Percentiles rank a stretch among this genome's conserved stretches.
These are phyloP conservation scores for Heterodera filipjevi DNA, from an alignment of 2,888 invertebrate species.

Conservation along the genomic window DNA sequence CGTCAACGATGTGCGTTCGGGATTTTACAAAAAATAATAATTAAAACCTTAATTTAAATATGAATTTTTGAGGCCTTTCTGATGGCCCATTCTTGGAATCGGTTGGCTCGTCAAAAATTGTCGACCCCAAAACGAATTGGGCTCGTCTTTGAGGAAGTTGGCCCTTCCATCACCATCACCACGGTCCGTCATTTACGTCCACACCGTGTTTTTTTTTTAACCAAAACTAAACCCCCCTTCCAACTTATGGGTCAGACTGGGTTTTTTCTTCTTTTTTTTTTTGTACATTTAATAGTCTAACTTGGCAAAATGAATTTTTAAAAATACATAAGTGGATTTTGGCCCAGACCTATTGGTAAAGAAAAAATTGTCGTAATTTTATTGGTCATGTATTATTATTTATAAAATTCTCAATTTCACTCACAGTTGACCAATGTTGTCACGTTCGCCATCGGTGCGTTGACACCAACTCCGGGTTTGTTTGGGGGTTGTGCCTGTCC, in stretches of 20 bases:
- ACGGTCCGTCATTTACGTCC: no score
- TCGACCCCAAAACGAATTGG: slow-evolving; percentile 38
- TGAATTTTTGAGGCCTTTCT: slow-evolving; percentile 59
- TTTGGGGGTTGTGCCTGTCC: not conserved
- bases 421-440: slow-evolving; percentile 57
- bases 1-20: slow-evolving; percentile 25
- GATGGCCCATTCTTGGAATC: slow-evolving; percentile 56
- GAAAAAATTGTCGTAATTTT: no score
- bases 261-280: no score
- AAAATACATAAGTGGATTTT: no score
- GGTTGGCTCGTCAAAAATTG: slow-evolving; percentile 34
- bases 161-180: slow-evolving; percentile 65
- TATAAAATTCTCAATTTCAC: not conserved
- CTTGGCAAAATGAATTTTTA: no score
- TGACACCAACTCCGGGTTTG: slow-evolving; percentile 58
- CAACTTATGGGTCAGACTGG: no score
- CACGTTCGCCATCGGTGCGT: slow-evolving; percentile 60
- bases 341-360: no score
- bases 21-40: not conserved
- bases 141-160: slow-evolving; percentile 52
- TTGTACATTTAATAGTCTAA: no score
- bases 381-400: no score
- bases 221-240: no score
- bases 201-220: no score
- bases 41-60: slow-evolving; percentile 60